phyloP scores from a whole-genome alignment of 2,888 invertebrate genomes.

The Penaeus monodon region DNA sequence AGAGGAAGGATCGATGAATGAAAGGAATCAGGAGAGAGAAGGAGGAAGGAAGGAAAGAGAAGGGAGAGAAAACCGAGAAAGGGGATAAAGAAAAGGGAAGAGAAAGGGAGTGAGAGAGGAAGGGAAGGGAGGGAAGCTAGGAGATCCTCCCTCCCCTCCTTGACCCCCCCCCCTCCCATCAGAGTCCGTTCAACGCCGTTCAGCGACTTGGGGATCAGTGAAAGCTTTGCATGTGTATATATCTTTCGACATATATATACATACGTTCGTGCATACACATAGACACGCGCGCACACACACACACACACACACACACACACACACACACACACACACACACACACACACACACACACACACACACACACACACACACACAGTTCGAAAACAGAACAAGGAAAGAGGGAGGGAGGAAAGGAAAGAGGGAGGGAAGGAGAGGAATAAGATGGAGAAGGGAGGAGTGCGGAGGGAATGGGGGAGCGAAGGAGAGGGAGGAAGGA shows the following conservation, averaged over 20 bases:
- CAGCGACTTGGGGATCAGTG: no score
- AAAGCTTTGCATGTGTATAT: no score
- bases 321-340: no score
- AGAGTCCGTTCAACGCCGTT: no score
- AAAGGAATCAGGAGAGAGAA: not conserved
- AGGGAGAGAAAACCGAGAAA: not conserved
- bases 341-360: no score
- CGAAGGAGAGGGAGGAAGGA: not conserved
- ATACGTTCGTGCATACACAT: no score
- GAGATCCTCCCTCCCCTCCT: not conserved
- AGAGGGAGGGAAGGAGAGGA: not conserved
- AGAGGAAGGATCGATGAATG: not conserved
- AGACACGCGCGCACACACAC: no score
- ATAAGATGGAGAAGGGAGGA: not conserved
- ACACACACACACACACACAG: not conserved
- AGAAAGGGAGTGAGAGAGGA: not conserved
- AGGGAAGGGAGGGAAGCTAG: not conserved
- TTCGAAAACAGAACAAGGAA: rapidly evolving
- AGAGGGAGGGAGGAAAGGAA: not conserved
- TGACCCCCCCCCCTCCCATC: no score
- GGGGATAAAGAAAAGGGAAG: not conserved
- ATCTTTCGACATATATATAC: no score
- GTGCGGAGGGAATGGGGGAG: not conserved
- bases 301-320: no score
- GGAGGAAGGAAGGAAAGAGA: not conserved